These are phyloP conservation scores for Arctocebus calabarensis DNA, from an alignment of 2,797 vertebrate species.

Conservation along the genomic window DNA sequence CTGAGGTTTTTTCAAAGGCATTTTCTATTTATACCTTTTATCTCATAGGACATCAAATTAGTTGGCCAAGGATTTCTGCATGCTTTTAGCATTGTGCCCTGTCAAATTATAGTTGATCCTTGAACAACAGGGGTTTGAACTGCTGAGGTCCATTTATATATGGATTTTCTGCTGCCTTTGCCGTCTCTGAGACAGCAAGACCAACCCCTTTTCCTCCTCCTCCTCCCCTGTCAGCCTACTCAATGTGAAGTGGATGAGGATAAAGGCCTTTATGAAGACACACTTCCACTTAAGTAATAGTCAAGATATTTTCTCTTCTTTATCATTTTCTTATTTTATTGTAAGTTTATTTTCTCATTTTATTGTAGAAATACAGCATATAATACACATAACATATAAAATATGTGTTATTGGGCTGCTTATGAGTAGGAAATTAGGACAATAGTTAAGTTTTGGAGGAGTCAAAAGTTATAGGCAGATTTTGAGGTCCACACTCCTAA, in stretches of 20 bases:
- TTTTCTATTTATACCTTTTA: not conserved
- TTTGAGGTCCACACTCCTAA: not conserved
- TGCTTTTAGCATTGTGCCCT: not conserved
- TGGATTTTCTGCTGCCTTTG: too few species aligned
- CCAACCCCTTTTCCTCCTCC: too few species aligned
- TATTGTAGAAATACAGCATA: not conserved
- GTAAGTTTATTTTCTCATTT: not conserved
- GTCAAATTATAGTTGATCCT: not conserved
- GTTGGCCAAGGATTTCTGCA: not conserved
- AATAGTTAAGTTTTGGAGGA: not conserved
- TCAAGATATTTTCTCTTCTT: too few species aligned
- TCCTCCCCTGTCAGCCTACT: too few species aligned
- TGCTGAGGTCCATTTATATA: too few species aligned
- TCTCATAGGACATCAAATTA: not conserved
- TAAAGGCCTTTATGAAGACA: too few species aligned
- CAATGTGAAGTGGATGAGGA: too few species aligned
- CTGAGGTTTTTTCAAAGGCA: constrained; percentile 13
- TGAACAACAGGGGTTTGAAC: too few species aligned
- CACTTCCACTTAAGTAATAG: too few species aligned
- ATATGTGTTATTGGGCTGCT: not conserved
- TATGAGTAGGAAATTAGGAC: not conserved
- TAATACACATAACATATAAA: too few species aligned
- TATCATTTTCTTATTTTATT: not conserved
- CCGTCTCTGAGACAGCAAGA: too few species aligned
- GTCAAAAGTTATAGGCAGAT: not conserved